Evolutionary conservation across 2,888 invertebrate genomes (phyloP).

Genomic region (Rhingia campestris): DNA sequence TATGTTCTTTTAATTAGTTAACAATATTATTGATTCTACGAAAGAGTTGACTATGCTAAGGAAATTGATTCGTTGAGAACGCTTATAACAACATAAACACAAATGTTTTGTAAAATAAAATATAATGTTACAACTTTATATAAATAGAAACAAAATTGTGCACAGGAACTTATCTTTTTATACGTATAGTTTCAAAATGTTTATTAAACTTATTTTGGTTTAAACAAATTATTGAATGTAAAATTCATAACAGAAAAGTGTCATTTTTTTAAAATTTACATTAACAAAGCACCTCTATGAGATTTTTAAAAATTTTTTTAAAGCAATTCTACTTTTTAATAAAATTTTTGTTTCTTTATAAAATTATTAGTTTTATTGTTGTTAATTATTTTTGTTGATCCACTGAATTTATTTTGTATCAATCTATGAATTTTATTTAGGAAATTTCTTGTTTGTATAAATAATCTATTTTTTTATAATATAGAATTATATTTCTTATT

Average conservation of each 20-base stretch:
- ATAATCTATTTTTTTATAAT: conserved; percentile 1
- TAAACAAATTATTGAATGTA: too few species aligned
- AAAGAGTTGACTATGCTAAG: conserved; percentile 6
- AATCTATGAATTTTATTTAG: conserved; percentile 8
- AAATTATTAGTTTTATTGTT: too few species aligned
- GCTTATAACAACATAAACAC: not conserved
- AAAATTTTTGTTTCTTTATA: too few species aligned
- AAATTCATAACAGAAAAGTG: too few species aligned
- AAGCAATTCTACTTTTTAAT: too few species aligned
- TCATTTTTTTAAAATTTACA: too few species aligned
- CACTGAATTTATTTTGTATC: not conserved
- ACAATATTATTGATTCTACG: conserved; percentile 38
- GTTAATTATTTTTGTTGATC: not conserved
- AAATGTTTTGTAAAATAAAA: not conserved
- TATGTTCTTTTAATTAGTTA: conserved; percentile 28
- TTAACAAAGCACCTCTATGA: too few species aligned
- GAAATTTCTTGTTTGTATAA: conserved; percentile 2
- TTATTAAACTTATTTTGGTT: not conserved
- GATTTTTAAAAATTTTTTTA: too few species aligned
- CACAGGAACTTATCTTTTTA: not conserved
- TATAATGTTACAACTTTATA: not conserved
- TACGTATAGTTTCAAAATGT: not conserved
- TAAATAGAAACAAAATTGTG: conserved; percentile 2
- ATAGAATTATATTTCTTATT: conserved; percentile 2
- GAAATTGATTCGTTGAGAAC: conserved; percentile 25